Evolutionary conservation across 2,888 invertebrate genomes (phyloP).

Genomic region (Thecocarcelia acutangulata): DNA sequence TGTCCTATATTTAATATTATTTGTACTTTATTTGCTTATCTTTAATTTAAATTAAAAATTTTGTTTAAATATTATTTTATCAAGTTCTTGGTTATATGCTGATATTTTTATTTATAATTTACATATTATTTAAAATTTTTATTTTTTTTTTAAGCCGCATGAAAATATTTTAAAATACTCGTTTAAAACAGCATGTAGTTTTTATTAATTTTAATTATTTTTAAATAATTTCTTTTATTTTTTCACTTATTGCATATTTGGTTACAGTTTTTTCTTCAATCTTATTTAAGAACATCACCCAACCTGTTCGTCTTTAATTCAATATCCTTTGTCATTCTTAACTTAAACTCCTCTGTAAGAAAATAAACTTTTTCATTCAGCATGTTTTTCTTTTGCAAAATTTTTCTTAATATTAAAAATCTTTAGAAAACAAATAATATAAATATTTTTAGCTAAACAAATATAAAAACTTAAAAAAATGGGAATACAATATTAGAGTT

Average conservation of each 20-base stretch:
- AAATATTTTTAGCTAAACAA: slow-evolving; percentile 8
- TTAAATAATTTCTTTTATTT: slow-evolving; percentile 6
- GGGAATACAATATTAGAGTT: background rate
- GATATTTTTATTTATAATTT: too few species aligned
- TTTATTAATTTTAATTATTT: slow-evolving; percentile 16
- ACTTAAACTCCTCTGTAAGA: slow-evolving; percentile 24
- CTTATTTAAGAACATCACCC: slow-evolving; percentile 46
- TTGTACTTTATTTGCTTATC: slow-evolving; percentile 6
- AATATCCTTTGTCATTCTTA: slow-evolving; percentile 42
- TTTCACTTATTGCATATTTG: background rate
- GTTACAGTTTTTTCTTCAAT: background rate
- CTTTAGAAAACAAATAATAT: slow-evolving; percentile 3
- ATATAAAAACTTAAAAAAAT: background rate
- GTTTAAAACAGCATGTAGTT: background rate
- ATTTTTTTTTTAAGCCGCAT: background rate
- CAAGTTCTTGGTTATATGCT: background rate
- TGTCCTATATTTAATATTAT: slow-evolving; percentile 78
- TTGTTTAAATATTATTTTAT: background rate
- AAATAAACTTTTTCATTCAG: slow-evolving; percentile 21
- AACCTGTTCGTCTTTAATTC: slow-evolving; percentile 61
- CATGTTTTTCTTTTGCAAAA: slow-evolving; percentile 46
- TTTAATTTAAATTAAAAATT: background rate
- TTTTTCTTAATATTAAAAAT: slow-evolving; percentile 6
- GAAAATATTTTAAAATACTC: background rate
- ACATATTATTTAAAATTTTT: too few species aligned